These are phyloP conservation scores for Megastigmus dorsalis DNA, from an alignment of 2,888 invertebrate species.

Conservation along the genomic window DNA sequence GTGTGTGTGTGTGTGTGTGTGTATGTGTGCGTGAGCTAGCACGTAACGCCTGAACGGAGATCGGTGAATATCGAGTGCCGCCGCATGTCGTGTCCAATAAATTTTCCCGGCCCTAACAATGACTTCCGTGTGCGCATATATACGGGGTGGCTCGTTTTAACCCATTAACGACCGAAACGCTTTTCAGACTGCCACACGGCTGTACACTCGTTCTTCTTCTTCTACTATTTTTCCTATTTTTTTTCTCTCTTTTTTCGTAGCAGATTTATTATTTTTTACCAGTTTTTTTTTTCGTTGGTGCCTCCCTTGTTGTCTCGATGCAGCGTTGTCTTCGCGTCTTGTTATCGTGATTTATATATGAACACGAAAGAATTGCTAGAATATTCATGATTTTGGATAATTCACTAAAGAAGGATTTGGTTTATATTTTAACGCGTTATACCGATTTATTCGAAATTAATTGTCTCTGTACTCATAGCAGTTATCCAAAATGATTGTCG, in stretches of 20 bases:
- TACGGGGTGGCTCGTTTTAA: slow-evolving; percentile 42
- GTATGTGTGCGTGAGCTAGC: neutral
- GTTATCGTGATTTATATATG: no score
- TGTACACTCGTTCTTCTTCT: neutral
- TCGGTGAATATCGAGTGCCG: slow-evolving; percentile 48
- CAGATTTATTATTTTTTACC: slow-evolving; percentile 16
- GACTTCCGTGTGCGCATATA: slow-evolving; percentile 24
- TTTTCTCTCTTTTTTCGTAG: slow-evolving; percentile 8
- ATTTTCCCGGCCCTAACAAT: slow-evolving; percentile 44
- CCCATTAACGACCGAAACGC: slow-evolving; percentile 42
- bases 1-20: neutral
- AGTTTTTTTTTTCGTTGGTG: no score
- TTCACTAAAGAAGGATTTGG: no score
- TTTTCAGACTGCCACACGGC: slow-evolving; percentile 26
- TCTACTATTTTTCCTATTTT: no score
- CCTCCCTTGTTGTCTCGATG: no score
- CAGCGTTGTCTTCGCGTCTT: no score
- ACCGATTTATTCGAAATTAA: no score
- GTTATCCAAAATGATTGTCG: no score
- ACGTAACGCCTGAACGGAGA: slow-evolving; percentile 40
- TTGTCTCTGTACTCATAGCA: no score
- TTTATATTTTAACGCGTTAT: no score
- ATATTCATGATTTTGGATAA: no score
- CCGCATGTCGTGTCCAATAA: slow-evolving; percentile 40
- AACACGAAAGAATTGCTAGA: no score